Evolutionary conservation across 2,888 invertebrate species (phyloP), one percentile per base, ranked within the genome.

Genomic region (Phyllotreta cruciferae): DNA sequence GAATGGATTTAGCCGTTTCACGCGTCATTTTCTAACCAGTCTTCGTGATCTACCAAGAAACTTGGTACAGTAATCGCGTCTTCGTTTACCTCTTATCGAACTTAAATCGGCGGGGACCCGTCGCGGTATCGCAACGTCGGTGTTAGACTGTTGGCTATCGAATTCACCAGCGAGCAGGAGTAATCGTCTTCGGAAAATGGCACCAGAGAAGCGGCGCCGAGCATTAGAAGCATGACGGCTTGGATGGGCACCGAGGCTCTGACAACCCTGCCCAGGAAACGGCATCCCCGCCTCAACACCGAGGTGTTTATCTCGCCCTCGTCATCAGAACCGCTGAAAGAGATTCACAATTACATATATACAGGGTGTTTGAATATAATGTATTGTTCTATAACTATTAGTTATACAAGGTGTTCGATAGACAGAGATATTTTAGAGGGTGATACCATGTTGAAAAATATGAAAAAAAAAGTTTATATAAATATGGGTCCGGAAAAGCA

Each of bases 181-280:
- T 91, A 92, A 78, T 93, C 93, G 75, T 91, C 90, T 82, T 93
- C 92, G 69, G 91, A 88, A 81, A 92, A 90, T 4, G 96, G 96
- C 57, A 98, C 92, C 73, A 98, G 85, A 56, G 96, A 92, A 56
- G 97, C 96, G 64, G 95, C 92, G 63, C 97, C 96, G 76, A 98
- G 87, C 74, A 98, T 87, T 66, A 98, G 85, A 74, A 98, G 86
- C 85, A 98, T 91, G 75, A 98, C 84, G 66, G 96, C 94, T 84
- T 98, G 96, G 80, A 98, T 92, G 56, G 97, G 97, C 71, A 97
- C 85, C 14, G 96, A 94, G 58, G 95, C 93, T 78, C 95, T 87
- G 70, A 96, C 88, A 72, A 96, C 96, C 77, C 97, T 90, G 73
- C 92, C 90, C 80, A 96, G 86, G 87, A 94, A 94, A 69, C 91